Base-by-base conservation (phyloP, 2,888 invertebrate genomes). In the Candidula unifasciata region DNA sequence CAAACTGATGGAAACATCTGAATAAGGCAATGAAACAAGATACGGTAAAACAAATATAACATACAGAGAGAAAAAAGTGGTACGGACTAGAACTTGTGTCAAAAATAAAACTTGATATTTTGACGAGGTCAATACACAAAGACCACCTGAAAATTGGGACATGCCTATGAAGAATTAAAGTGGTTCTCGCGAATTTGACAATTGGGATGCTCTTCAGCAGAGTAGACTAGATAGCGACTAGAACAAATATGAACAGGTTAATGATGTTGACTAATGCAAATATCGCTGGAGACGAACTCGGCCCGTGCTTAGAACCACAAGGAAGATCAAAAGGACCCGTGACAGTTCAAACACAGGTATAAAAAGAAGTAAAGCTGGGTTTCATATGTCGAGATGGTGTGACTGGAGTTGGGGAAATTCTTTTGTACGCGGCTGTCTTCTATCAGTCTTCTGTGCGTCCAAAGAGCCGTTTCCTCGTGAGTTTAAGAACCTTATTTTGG, bases 211-310 rank as follows among this genome's bases (percentile, higher is more conserved):
- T 13, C 44, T 66, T 66, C 44, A 30, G 16, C 21, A 68, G n/a
- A 27, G 18, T 30, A 30, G 27, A 79, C n/a, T 44, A n/a, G 66
- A 64, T 79, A 79, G 79, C 68, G 27, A 24, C 44, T 18, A 44
- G 68, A 64, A 68, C 44, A 79, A 68, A 79, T 79, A 66, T 66
- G 66, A 68, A 79, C 44, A 79, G 79, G 66, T 13, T 79, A 79
- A 79, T 68, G 68, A 79, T 79, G 79, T 79, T 68, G 66, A n/a
- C 44, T 30, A 66, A 30, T n/a, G 79, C 79, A 79, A 79, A 79
- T 52, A 79, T 68, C 79, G 37, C 52, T 18, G 66, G 35, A 64
- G 37, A n/a, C 60, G 21, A 24, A 24, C 44, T 68, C 27, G 27
- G 66, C 18, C 27, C 30, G 33, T 74, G 71, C 33, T 16, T 44